Base-by-base conservation (phyloP, 2,888 invertebrate genomes). In the Plemyria rubiginata region DNA sequence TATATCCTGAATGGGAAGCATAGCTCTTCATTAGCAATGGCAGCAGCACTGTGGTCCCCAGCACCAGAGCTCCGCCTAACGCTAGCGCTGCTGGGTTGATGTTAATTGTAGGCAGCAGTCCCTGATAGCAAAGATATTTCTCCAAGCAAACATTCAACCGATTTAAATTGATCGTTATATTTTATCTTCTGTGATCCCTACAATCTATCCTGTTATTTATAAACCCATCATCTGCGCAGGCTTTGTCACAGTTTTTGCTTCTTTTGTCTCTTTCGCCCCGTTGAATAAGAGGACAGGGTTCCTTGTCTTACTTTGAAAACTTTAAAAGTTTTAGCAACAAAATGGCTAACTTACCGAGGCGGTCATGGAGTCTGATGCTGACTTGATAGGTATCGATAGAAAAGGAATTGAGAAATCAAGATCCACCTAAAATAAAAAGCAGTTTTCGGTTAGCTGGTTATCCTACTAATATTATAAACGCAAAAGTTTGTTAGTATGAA, bases 321-420 rank as follows among this genome's bases (percentile, higher is more conserved):
- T n/a, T n/a, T n/a, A n/a, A n/a, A n/a, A n/a, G n/a, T n/a, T n/a
- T n/a, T n/a, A n/a, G n/a, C n/a, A n/a, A n/a, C n/a, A n/a, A n/a
- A n/a, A n/a, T 38, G 36, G 11, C 8, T 11, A 51, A 57, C 76
- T 69, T 72, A 81, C 80, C 68, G 80, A 68, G 1, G 80, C 22
- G 28, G 82, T 81, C 62, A 72, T 76, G 0, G 90, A 76, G 13
- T 93, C 84, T 59, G 92, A 76, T 0, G 94, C 88, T 67, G 92
- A 93, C 69, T 94, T 93, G 5, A 95, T 84, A 0, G 96, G 96
- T 71, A 96, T 94, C n/a, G 93, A 90, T 22, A 96, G 74, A 70
- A 96, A 95, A 0, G 96, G 96, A 32, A 96, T 93, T 0, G 93
- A 90, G 66, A 96, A 94, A 43, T 95, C 94, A 77, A 96, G 84